A percentile compares a stretch with the other conserved stretches of the same genome.
These are phyloP conservation scores for Podarcis muralis DNA, from an alignment of 2,113 vertebrate genomes.

Conservation along the genomic window DNA sequence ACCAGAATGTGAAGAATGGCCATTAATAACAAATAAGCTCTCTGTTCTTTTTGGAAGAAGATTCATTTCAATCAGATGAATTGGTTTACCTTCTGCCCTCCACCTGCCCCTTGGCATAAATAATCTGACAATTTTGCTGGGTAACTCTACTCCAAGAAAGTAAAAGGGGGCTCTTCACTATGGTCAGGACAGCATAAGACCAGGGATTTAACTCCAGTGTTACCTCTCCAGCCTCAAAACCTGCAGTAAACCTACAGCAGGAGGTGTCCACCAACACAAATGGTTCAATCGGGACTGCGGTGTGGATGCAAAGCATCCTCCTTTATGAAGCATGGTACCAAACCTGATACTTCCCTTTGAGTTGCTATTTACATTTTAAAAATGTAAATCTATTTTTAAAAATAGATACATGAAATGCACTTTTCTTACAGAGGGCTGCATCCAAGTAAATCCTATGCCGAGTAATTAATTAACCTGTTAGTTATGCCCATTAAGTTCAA, in stretches of 20 bases:
- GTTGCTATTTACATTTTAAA: not conserved
- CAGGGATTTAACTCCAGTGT: not conserved
- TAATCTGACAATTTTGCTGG: not conserved
- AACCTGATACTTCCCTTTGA: not conserved
- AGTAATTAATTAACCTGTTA: too few species aligned
- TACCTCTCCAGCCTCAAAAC: too few species aligned
- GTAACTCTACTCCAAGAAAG: not conserved
- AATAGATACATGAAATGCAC: too few species aligned
- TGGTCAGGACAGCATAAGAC: too few species aligned
- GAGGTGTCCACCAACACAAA: too few species aligned
- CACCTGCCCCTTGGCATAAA: not conserved
- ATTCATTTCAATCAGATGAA: constrained; percentile 49
- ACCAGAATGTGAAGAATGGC: constrained; percentile 61
- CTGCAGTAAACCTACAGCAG: not conserved
- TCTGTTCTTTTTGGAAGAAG: not conserved
- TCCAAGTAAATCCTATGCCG: too few species aligned
- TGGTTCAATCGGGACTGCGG: not conserved
- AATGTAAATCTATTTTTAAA: too few species aligned
- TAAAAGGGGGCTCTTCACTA: not conserved
- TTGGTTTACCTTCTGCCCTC: constrained; percentile 46
- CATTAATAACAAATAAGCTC: constrained; percentile 58
- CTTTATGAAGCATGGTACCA: not conserved
- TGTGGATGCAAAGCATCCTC: not conserved
- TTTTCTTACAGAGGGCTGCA: too few species aligned
- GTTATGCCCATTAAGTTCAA: too few species aligned